Evolutionary conservation across 2,113 vertebrate species (phyloP), one percentile per base, ranked within the genome.

Genomic region (Strigops habroptila): DNA sequence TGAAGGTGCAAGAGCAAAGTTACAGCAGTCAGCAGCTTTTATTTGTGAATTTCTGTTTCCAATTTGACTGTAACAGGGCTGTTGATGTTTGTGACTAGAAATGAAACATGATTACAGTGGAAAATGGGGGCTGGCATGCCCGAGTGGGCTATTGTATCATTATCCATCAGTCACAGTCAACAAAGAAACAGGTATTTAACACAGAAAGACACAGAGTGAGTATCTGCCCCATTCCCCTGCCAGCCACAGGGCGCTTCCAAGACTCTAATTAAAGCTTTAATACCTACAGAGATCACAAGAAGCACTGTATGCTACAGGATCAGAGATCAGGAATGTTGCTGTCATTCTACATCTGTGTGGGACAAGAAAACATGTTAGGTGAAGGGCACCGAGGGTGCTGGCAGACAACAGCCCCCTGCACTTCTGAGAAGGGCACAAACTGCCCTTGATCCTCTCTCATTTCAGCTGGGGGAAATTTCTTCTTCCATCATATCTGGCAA

Each of bases 141-240:
- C 22, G 12, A 70, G 33, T 63, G 51, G 51, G 33, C 83, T 91
- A 11, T 89, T 86, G 77, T 93, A 63, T 86, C 69, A 88, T 95
- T 95, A 93, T 75, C 46, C 73, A 60, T 91, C 86, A 93, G 39
- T 92, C 86, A 75, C 39, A 68, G 77, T 52, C 89, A 82, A 77
- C 52, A 79, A 84, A 77, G 77, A 95, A 95, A 84, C 65, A 64
- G 81, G 41, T 93, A 93, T 88, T 97, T 95, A 95, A 63, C 89
- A 51, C 86, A 48, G 89, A 79, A 92, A 74, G 89, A 78, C 70
- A 68, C 18, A 6, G 12, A 41, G 52, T 79, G 86, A 75, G 89
- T 95, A 84, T 71, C 86, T 3, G 0, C 74, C 69, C 73, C 13
- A 3, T 35, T 91, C 73, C 70, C 65, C 33, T 88, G 35, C 25